Conservation (phyloP, 2,113 vertebrate genomes). For the Tichodroma muraria region DNA sequence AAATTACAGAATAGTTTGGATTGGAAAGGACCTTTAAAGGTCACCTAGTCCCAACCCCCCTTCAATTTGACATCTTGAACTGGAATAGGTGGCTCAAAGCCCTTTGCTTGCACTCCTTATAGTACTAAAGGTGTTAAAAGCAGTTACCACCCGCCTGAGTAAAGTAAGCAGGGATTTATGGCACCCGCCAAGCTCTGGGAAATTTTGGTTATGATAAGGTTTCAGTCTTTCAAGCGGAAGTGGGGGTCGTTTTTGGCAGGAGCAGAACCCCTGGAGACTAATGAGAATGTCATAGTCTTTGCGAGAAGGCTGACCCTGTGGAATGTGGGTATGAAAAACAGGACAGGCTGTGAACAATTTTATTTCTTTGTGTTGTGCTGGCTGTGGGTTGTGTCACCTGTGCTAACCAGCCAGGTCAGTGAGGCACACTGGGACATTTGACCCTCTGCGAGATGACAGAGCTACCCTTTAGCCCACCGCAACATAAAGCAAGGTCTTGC, state of each 20-base stretch:
- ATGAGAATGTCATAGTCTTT: background rate
- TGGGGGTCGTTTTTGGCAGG: background rate
- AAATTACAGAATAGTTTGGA: background rate
- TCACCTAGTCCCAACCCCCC: background rate
- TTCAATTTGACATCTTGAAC: background rate
- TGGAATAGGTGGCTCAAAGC: background rate
- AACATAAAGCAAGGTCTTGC: background rate
- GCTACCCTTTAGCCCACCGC: background rate
- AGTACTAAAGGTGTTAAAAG: background rate
- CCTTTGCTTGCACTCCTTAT: background rate
- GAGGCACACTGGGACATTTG: background rate
- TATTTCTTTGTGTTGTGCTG: background rate
- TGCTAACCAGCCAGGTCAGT: background rate
- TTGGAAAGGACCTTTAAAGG: background rate
- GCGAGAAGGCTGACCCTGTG: background rate
- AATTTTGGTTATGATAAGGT: background rate
- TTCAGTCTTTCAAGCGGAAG: background rate
- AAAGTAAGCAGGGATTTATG: background rate
- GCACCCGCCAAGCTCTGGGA: background rate
- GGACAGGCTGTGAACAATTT: background rate
- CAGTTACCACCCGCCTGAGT: background rate
- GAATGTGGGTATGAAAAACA: fast-evolving
- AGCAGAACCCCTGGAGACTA: background rate
- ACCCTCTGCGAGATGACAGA: fast-evolving
- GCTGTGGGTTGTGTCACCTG: background rate